Evolutionary conservation across 2,113 vertebrate genomes (phyloP).

Genomic region (Dasypus novemcinctus): DNA sequence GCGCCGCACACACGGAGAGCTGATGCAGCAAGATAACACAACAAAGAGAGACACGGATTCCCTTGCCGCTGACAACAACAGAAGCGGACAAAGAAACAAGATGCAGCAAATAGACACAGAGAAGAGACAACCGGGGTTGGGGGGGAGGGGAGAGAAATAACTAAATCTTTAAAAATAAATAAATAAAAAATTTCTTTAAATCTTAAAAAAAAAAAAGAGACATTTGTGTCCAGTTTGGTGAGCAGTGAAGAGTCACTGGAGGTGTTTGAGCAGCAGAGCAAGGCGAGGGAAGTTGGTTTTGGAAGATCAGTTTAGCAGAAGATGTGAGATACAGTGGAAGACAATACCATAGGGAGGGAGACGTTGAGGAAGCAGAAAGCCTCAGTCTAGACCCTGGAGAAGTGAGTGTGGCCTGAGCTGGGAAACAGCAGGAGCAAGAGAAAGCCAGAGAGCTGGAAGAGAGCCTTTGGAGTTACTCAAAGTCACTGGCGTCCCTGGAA

Average conservation of each 20-base stretch:
- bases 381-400: neutral
- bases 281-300: neutral
- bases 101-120: too few relatives aligned
- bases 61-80: too few relatives aligned
- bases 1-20: too few relatives aligned
- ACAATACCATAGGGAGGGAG: neutral
- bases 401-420: neutral
- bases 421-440: neutral
- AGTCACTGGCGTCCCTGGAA: too few relatives aligned
- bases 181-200: too few relatives aligned
- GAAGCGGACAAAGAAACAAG: too few relatives aligned
- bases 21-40: too few relatives aligned
- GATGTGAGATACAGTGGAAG: neutral
- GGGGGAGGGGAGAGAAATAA: too few relatives aligned
- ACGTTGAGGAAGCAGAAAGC: neutral
- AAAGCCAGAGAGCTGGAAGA: neutral
- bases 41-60: too few relatives aligned
- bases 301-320: neutral
- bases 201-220: too few relatives aligned
- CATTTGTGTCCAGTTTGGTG: neutral
- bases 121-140: too few relatives aligned
- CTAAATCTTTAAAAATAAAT: too few relatives aligned
- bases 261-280: neutral
- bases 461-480: neutral
- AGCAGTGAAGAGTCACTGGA: neutral